Evolutionary conservation across 2,797 vertebrate species (phyloP).

Genomic region (Phoeniculus purpureus): DNA sequence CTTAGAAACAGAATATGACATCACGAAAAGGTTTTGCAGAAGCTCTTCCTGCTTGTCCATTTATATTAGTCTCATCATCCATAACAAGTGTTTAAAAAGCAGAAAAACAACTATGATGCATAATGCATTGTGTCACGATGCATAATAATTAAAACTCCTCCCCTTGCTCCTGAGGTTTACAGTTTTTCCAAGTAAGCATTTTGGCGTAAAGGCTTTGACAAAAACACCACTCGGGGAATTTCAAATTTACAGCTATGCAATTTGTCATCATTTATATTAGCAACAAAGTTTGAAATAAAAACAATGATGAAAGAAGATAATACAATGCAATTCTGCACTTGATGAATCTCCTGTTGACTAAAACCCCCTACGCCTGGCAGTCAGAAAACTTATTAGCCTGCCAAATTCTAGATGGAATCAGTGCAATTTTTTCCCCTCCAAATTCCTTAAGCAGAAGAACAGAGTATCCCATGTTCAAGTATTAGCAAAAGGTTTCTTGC

Average conservation of each 20-base stretch:
- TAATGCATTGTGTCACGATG: conserved; percentile 73
- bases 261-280: conserved; percentile 94
- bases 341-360: conserved; percentile 43
- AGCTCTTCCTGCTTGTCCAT: conserved; percentile 49
- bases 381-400: conserved; percentile 22
- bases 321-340: conserved; percentile 4
- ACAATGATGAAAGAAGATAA: conserved; percentile 3
- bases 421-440: neutral
- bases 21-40: conserved; percentile 52
- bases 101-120: conserved; percentile 74
- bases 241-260: conserved; percentile 89
- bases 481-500: conserved; percentile 32
- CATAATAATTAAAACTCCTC: conserved; percentile 73
- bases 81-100: conserved; percentile 73
- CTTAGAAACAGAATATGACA: conserved; percentile 57
- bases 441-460: conserved; percentile 15
- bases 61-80: conserved; percentile 71
- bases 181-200: conserved; percentile 76
- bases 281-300: conserved; percentile 72
- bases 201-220: conserved; percentile 76
- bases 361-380: neutral
- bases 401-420: conserved; percentile 11
- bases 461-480: neutral
- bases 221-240: conserved; percentile 80
- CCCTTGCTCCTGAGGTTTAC: conserved; percentile 61